Evolutionary conservation across 2,797 vertebrate species (phyloP), one percentile per base, ranked within the genome.

Genomic region (Channallabes apus): DNA sequence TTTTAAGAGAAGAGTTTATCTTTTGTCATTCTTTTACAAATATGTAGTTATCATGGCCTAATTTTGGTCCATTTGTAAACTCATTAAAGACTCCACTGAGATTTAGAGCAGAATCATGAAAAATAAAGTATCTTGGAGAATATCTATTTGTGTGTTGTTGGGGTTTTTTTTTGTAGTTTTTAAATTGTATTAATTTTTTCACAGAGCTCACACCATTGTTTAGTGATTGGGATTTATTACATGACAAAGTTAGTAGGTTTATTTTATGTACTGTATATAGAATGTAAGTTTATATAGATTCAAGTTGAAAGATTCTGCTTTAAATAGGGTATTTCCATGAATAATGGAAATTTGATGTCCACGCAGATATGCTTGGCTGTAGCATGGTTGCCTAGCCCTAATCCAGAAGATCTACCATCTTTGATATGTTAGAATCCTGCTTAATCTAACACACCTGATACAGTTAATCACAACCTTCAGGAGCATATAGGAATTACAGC

Each of bases 361-460:
- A 54, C 32, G 17, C 41, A 67, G n/a, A 65, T 80, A 18, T 80
- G 67, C 6, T 51, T 80, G 79, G 38, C 38, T 32, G 54, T 18
- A 32, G 64, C 32, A 38, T 61, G 56, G 22, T 22, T n/a, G 76
- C 32, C 27, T 61, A 22, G 20, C 29, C 58, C 35, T 46, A 15
- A 64, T 64, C 59, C 59, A 54, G 62, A 71, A 35, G 65, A 35
- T 58, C 22, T 71, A 71, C 80, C 41, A 80, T 41, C 41, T 29
- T 54, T 65, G n/a, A 29, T 3, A 7, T 58, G 51, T 69, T 82
- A 24, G 29, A 51, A 35, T 69, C 54, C 22, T 65, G 38, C 51
- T 69, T 82, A 82, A 82, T 82, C 67, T 38, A 82, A 38, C 24
- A 38, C 80, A 82, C 65, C 65, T 82, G 80, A 69, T 82, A 69